phyloP scores from a whole-genome alignment of 2,113 vertebrate genomes.

The Sceloporus tristichus region DNA sequence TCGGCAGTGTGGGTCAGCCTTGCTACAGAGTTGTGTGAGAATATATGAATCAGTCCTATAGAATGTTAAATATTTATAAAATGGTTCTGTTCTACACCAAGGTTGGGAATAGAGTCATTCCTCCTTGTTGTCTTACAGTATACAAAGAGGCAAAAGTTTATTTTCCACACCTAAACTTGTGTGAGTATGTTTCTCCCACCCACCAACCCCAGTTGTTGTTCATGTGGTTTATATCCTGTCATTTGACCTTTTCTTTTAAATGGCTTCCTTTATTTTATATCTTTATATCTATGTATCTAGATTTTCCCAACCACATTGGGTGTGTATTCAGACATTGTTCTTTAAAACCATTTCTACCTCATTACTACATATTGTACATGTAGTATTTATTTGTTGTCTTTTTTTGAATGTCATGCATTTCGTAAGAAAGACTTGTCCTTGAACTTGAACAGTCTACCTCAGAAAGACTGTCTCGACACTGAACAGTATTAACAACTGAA shows the following conservation, averaged over 20 bases:
- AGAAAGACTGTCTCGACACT: conserved; percentile 97
- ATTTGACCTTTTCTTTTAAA: conserved; percentile 71
- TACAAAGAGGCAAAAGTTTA: conserved; percentile 79
- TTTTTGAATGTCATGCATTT: conserved; percentile 99
- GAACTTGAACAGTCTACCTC: conserved; percentile 98
- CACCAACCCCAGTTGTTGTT: conserved; percentile 31
- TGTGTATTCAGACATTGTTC: conserved; percentile 86
- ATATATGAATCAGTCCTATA: conserved; percentile 87
- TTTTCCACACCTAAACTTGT: conserved; percentile 73
- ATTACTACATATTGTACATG: conserved; percentile 99
- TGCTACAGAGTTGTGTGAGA: conserved; percentile 85
- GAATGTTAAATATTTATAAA: conserved; percentile 87
- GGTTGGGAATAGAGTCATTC: conserved; percentile 85
- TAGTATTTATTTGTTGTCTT: conserved; percentile 98
- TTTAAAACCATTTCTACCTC: conserved; percentile 99
- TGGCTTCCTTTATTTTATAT: conserved; percentile 65
- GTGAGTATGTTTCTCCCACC: conserved; percentile 35
- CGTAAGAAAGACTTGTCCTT: conserved; percentile 89
- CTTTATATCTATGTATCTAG: conserved; percentile 3
- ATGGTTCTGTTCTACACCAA: conserved; percentile 83
- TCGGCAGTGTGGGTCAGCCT: conserved; percentile 85
- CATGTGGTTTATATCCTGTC: conserved; percentile 77
- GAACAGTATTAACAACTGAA: conserved; percentile 90
- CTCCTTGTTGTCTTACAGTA: conserved; percentile 79
- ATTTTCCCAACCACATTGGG: conserved; percentile 26